phyloP scores from a whole-genome alignment of 2,888 invertebrate genomes.

The Dasysyrphus albostriatus region DNA sequence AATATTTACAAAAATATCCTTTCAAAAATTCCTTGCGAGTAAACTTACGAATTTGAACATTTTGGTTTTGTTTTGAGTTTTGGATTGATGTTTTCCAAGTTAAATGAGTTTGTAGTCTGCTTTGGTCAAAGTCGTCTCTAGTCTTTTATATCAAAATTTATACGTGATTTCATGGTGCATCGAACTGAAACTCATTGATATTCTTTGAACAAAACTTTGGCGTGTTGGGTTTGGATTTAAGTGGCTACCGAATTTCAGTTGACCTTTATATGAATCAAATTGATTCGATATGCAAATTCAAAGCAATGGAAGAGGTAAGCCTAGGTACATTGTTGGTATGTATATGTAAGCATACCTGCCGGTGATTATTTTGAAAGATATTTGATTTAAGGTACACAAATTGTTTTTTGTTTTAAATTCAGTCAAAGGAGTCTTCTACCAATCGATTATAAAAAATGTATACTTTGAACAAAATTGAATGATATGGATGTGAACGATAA shows the following conservation, averaged over 20 bases:
- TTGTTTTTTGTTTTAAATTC: no score
- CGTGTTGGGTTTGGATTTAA: background rate
- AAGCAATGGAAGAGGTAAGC: no score
- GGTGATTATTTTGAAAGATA: no score
- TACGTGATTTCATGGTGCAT: background rate
- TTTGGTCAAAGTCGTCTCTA: background rate
- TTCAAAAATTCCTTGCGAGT: background rate
- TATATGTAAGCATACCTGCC: no score
- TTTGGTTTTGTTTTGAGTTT: background rate
- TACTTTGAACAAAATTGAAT: no score
- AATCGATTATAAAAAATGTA: no score
- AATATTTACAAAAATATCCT: background rate
- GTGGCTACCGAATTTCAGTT: conserved; percentile 3
- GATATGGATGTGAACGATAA: no score
- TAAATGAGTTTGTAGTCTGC: background rate
- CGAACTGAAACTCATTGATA: background rate
- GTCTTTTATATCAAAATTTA: conserved; percentile 5
- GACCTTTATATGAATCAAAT: background rate
- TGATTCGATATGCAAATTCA: background rate
- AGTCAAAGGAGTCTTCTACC: no score
- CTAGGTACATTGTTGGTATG: no score
- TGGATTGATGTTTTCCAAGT: background rate
- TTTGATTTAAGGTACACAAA: no score
- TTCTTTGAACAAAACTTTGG: conserved; percentile 1
- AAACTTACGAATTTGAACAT: conserved; percentile 59